phyloP scores from a whole-genome alignment of 2,113 vertebrate species.

The Gavia stellata region DNA sequence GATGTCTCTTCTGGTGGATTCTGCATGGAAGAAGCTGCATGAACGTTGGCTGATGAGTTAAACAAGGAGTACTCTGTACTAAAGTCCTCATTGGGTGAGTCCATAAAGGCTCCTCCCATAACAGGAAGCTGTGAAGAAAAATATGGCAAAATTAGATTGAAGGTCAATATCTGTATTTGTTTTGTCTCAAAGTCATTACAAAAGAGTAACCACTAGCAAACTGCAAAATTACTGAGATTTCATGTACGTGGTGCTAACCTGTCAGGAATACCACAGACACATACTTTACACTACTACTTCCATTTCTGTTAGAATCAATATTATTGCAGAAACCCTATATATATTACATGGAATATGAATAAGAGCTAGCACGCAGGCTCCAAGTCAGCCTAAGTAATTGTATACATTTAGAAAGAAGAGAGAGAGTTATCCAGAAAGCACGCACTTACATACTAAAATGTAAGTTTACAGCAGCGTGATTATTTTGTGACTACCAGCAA shows the following conservation, averaged over 20 bases:
- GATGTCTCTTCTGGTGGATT: slow-evolving; percentile 83
- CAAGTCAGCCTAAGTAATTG: background rate
- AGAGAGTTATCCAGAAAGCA: background rate
- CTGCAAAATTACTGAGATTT: background rate
- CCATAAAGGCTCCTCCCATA: slow-evolving; percentile 98
- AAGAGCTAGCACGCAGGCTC: background rate
- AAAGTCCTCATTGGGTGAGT: slow-evolving; percentile 94
- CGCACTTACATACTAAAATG: background rate
- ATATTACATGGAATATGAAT: background rate
- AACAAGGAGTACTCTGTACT: slow-evolving; percentile 94
- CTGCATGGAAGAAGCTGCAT: slow-evolving; percentile 77
- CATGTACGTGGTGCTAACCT: background rate
- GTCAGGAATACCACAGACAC: background rate
- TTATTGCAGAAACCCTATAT: background rate
- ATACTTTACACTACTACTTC: background rate
- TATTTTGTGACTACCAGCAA: background rate
- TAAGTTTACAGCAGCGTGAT: background rate
- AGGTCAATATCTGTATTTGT: background rate
- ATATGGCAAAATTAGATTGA: slow-evolving; percentile 6
- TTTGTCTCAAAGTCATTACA: background rate
- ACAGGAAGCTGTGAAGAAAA: slow-evolving; percentile 88
- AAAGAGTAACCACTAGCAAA: background rate
- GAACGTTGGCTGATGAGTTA: slow-evolving; percentile 91
- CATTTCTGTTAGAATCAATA: background rate
- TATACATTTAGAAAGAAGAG: background rate